Evolutionary conservation across 1,140 invertebrate genomes (phyloP).

Genomic region (Lanistes nyassanus): DNA sequence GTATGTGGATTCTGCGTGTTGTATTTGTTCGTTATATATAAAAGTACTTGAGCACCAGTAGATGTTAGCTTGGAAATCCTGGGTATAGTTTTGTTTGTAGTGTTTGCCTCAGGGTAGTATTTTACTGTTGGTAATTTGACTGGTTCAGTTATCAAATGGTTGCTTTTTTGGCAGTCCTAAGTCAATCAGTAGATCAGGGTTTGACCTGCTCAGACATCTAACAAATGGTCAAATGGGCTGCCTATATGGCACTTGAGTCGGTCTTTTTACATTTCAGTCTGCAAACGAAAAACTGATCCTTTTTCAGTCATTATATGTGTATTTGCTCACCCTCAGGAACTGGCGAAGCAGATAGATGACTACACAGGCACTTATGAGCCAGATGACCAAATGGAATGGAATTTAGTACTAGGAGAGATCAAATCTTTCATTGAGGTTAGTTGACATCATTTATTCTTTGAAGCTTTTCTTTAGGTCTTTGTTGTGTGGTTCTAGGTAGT

Average conservation of each 20-base stretch:
- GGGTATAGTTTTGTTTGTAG: no score
- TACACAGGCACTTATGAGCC: constrained; percentile 95
- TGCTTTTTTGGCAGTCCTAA: background rate
- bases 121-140: no score
- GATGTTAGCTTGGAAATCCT: no score
- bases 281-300: background rate
- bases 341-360: constrained; percentile 85
- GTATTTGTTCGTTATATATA: no score
- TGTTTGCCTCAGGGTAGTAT: no score
- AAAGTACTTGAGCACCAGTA: no score
- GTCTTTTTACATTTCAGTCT: background rate
- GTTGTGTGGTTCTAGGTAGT: no score
- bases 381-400: constrained; percentile 97
- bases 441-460: background rate
- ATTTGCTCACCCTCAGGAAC: constrained; percentile 71
- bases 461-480: no score
- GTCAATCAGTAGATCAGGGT: background rate
- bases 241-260: background rate
- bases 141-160: no score
- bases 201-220: no score
- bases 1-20: no score
- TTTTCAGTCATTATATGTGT: no score
- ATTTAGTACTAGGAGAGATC: constrained; percentile 92
- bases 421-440: constrained; percentile 84
- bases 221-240: background rate